phyloP scores from a whole-genome alignment of 1,140 invertebrate genomes.

The Drosophila mayri region DNA sequence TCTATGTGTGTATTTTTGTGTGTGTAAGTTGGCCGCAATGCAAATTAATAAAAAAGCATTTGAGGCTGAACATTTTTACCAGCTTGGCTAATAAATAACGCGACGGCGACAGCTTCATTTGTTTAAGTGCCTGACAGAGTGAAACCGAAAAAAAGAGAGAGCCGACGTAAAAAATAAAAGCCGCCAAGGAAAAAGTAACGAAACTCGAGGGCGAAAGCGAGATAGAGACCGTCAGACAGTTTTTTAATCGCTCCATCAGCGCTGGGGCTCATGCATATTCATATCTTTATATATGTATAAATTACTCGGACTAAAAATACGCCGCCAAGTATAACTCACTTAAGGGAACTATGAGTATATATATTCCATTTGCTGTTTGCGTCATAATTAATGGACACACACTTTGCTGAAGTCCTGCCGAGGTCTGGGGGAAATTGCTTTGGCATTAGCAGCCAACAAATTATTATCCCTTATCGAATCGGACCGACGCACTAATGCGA shows the following conservation, averaged over 20 bases:
- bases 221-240: conserved; percentile 6
- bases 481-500: conserved; percentile 55
- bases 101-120: conserved; percentile 77
- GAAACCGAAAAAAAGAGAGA: conserved; percentile 29
- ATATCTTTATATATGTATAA: conserved; percentile 3
- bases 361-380: conserved; percentile 23
- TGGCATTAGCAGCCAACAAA: conserved; percentile 70
- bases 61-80: conserved; percentile 74
- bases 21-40: conserved; percentile 59
- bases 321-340: conserved; percentile 17
- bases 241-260: conserved; percentile 53
- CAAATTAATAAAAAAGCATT: conserved; percentile 83
- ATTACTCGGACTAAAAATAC: conserved; percentile 11
- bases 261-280: conserved; percentile 25
- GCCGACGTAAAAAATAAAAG: conserved; percentile 23
- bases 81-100: conserved; percentile 77
- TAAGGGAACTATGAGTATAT: conserved; percentile 26
- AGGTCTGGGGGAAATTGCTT: background rate
- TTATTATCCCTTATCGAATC: conserved; percentile 75
- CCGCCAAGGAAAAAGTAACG: conserved; percentile 38
- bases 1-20: conserved; percentile 22
- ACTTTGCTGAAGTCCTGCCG: conserved; percentile 4
- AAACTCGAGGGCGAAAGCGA: conserved; percentile 25
- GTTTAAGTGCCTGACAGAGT: conserved; percentile 74
- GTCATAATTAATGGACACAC: conserved; percentile 45